Evolutionary conservation across 2,113 vertebrate species (phyloP).

Genomic region (Eptesicus fuscus): DNA sequence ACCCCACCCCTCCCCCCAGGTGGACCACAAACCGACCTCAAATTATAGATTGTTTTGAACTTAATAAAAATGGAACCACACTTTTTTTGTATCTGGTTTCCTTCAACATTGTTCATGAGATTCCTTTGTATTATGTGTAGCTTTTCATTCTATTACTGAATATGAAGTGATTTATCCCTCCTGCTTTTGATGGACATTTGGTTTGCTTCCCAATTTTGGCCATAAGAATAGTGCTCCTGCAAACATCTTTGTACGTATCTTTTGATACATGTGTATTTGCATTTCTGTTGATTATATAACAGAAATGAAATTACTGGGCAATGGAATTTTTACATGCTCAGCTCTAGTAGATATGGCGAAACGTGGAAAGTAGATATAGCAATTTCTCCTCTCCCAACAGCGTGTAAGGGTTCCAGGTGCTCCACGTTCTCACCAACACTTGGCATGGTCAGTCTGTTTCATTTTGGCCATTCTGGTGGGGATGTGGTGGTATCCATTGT

Average conservation of each 20-base stretch:
- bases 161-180: not conserved
- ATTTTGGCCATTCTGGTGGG: not conserved
- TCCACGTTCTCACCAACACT: accelerated
- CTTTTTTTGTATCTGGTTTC: not conserved
- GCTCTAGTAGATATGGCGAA: not conserved
- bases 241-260: not conserved
- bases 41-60: not conserved
- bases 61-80: not conserved
- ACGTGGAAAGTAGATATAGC: not conserved
- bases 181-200: not conserved
- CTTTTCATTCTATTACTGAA: not conserved
- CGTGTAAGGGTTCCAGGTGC: not conserved
- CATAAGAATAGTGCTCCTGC: not conserved
- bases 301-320: not conserved
- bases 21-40: not conserved
- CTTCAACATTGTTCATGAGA: not conserved
- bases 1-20: not conserved
- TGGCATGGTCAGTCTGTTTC: not conserved
- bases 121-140: not conserved
- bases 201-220: not conserved
- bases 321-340: not conserved
- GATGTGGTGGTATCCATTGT: not conserved
- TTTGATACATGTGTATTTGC: not conserved
- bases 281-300: not conserved
- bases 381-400: too few species aligned